phyloP scores from a whole-genome alignment of 2,797 vertebrate genomes.

The Columba guinea region DNA sequence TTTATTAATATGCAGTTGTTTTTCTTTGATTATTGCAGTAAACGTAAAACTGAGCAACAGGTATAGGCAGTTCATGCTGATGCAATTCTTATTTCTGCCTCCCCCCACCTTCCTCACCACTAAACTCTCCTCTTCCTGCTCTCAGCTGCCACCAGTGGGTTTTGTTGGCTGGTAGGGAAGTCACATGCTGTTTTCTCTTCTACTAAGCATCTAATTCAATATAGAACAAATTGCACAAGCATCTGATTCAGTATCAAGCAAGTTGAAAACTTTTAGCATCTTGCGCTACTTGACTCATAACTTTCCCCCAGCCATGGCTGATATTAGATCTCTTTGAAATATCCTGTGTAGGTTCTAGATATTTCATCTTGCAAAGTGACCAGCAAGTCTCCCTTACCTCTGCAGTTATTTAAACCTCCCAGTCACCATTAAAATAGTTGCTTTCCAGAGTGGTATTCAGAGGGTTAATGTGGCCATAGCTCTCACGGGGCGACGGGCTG shows the following conservation, averaged over 20 bases:
- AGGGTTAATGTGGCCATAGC: neutral
- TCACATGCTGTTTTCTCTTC: neutral
- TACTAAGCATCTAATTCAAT: neutral
- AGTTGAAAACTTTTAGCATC: neutral
- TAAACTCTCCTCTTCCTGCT: neutral
- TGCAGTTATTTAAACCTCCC: neutral
- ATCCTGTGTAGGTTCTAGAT: neutral
- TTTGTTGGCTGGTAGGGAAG: neutral
- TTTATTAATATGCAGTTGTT: neutral
- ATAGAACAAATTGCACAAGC: neutral
- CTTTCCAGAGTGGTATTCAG: neutral
- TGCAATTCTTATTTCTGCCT: neutral
- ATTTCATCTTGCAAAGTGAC: neutral
- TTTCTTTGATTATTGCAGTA: neutral
- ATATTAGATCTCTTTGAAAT: neutral
- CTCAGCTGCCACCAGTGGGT: neutral
- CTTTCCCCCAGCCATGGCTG: neutral
- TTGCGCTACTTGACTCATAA: neutral
- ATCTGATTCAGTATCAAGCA: neutral
- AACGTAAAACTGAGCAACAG: neutral
- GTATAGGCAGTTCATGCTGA: neutral
- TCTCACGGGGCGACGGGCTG: neutral
- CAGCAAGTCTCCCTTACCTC: neutral
- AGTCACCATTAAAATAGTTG: neutral
- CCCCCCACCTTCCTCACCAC: neutral